Evolutionary conservation across 2,113 vertebrate genomes (phyloP).

Genomic region (Hoplias malabaricus): DNA sequence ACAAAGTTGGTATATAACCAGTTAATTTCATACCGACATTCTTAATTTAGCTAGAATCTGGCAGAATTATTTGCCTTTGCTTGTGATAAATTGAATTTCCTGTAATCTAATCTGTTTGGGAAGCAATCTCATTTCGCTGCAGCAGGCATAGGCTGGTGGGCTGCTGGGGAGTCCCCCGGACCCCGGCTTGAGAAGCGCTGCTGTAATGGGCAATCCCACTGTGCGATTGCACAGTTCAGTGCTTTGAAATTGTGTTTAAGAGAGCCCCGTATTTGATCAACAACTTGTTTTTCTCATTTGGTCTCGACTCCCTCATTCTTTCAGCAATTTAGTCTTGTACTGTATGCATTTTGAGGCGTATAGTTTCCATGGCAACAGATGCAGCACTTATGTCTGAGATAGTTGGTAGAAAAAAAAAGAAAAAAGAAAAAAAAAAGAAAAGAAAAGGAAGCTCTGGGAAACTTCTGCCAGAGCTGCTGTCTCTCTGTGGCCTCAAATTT

Average conservation of each 20-base stretch:
- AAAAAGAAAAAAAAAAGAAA: no score
- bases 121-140: slow-evolving; percentile 30
- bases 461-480: slow-evolving; percentile 21
- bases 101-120: slow-evolving; percentile 26
- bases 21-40: slow-evolving; percentile 19
- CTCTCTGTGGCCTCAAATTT: slow-evolving; percentile 17
- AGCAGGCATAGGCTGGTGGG: slow-evolving; percentile 17
- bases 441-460: slow-evolving; percentile 8
- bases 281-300: slow-evolving; percentile 44
- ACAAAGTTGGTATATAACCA: neutral
- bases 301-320: slow-evolving; percentile 34
- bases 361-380: slow-evolving; percentile 53
- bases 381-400: slow-evolving; percentile 17
- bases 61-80: slow-evolving; percentile 20
- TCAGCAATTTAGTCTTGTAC: slow-evolving; percentile 30
- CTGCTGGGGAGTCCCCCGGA: slow-evolving; percentile 32
- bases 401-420: neutral
- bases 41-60: slow-evolving; percentile 18
- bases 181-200: slow-evolving; percentile 1
- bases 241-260: slow-evolving; percentile 37
- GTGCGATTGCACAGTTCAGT: slow-evolving; percentile 22
- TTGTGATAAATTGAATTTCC: slow-evolving; percentile 11
- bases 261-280: slow-evolving; percentile 35
- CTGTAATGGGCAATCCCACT: slow-evolving; percentile 33
- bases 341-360: slow-evolving; percentile 30